Conservation (phyloP, 23 tunicate species). For the Halocynthia roretzi region DNA sequence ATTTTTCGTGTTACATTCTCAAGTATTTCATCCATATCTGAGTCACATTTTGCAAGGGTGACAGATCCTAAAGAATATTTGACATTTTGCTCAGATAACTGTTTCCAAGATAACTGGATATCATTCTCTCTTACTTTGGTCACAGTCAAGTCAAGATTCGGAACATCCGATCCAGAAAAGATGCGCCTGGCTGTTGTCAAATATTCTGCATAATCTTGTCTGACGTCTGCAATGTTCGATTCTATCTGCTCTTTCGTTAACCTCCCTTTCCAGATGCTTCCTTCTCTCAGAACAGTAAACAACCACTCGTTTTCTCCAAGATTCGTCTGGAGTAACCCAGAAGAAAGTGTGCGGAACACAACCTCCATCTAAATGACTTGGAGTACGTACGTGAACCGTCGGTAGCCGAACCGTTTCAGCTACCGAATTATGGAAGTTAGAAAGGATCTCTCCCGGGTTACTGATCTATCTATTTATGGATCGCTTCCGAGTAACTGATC, state of each 20-base stretch:
- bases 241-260: background rate
- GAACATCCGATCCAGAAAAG: background rate
- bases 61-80: conserved; percentile 10
- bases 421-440: too few relatives aligned
- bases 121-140: background rate
- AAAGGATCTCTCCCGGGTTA: too few relatives aligned
- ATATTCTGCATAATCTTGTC: background rate
- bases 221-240: background rate
- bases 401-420: too few relatives aligned
- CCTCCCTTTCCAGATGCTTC: background rate
- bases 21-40: background rate
- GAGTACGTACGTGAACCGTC: too few relatives aligned
- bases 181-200: background rate
- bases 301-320: background rate
- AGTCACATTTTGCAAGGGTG: background rate
- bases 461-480: too few relatives aligned
- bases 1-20: background rate
- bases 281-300: background rate
- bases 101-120: background rate
- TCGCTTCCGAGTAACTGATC: too few relatives aligned
- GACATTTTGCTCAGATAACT: background rate
- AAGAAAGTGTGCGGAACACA: background rate
- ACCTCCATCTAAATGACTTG: too few relatives aligned
- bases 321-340: background rate
- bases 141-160: background rate